These are phyloP conservation scores for Amia ocellicauda DNA, from an alignment of 2,113 vertebrate species.

Conservation along the genomic window DNA sequence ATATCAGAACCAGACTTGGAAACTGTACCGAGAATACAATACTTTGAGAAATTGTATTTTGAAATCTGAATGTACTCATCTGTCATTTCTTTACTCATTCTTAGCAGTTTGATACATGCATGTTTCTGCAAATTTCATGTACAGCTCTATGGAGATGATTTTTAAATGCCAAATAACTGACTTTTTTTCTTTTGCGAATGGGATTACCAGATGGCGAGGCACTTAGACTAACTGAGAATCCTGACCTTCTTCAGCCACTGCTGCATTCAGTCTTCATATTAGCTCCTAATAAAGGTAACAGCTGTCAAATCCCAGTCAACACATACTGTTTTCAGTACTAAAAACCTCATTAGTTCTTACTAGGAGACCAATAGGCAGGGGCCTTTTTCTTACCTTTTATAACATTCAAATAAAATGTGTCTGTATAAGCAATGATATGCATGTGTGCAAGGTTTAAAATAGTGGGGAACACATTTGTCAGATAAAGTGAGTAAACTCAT, in stretches of 20 bases:
- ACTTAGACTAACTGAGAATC: not conserved
- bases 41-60: too few relatives aligned
- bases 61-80: too few relatives aligned
- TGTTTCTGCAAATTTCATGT: conserved; percentile 4
- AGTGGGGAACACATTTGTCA: too few relatives aligned
- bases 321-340: too few relatives aligned
- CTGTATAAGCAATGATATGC: too few relatives aligned
- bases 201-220: not conserved
- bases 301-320: not conserved
- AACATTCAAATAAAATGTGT: too few relatives aligned
- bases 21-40: too few relatives aligned
- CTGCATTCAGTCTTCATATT: not conserved
- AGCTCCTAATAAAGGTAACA: not conserved
- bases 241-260: not conserved
- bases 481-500: too few relatives aligned
- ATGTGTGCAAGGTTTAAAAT: too few relatives aligned
- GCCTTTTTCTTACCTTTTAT: too few relatives aligned
- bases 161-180: not conserved
- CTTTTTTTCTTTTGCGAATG: not conserved
- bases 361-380: not conserved
- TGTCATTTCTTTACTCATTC: too few relatives aligned
- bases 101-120: not conserved
- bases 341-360: not conserved
- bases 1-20: too few relatives aligned
- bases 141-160: not conserved